Conservation (phyloP, 2,888 invertebrate genomes). For the Stenotaenia linearis region DNA sequence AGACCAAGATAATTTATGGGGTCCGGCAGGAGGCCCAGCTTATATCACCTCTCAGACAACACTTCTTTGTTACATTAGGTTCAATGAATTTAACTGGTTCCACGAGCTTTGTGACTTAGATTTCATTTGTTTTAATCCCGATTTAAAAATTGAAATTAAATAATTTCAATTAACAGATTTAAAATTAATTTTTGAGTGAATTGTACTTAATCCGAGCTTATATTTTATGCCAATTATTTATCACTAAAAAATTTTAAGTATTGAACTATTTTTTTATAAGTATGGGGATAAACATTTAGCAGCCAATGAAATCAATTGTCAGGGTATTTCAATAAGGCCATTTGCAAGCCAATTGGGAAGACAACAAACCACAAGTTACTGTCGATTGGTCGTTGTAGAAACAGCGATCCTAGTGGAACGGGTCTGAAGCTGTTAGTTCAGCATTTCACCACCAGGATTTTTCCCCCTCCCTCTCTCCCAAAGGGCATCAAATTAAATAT, state of each 20-base stretch:
- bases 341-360: conserved; percentile 6
- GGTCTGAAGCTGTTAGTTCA: not conserved
- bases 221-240: no score
- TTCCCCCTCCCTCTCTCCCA: not conserved
- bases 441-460: not conserved
- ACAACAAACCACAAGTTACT: conserved; percentile 1
- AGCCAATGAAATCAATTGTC: not conserved
- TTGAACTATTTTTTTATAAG: no score
- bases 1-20: conserved; percentile 29
- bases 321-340: conserved; percentile 6
- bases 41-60: not conserved
- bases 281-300: not conserved
- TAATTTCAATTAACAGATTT: not conserved
- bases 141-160: not conserved
- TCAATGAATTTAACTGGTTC: not conserved
- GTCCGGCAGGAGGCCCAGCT: conserved; percentile 11
- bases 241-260: no score
- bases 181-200: not conserved
- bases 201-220: no score
- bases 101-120: not conserved
- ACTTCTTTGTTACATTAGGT: not conserved
- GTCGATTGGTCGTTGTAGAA: not conserved
- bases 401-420: not conserved
- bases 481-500: not conserved
- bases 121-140: not conserved